Evolutionary conservation across 2,888 invertebrate genomes (phyloP).

Genomic region (Chymomyza caudatula): DNA sequence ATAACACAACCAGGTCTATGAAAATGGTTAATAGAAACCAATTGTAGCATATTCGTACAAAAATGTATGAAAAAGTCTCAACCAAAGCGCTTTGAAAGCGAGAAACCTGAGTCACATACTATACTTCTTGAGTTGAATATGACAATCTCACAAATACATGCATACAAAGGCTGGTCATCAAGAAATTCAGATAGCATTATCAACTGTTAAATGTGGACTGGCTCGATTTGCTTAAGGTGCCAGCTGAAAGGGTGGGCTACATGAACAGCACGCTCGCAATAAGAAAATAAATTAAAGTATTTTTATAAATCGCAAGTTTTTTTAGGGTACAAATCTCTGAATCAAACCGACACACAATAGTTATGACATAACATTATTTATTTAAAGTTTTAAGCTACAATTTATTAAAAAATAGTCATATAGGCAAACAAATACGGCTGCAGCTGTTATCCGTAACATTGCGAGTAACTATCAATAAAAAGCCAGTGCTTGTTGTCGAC

Average conservation of each 20-base stretch:
- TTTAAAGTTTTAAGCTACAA: neutral
- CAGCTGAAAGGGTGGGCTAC: neutral
- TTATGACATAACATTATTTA: neutral
- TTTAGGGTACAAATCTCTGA: neutral
- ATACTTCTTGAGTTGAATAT: neutral
- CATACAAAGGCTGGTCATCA: neutral
- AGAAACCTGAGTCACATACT: neutral
- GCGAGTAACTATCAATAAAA: neutral
- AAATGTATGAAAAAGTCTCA: neutral
- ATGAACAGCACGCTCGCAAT: too few species aligned
- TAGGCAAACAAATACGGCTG: too few species aligned
- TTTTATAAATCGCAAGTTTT: neutral
- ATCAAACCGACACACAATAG: constrained; percentile 5
- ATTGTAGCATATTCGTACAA: neutral
- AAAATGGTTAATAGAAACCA: neutral
- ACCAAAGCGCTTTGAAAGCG: neutral
- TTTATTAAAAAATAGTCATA: neutral
- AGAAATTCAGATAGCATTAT: neutral
- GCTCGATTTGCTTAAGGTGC: neutral
- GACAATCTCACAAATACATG: neutral
- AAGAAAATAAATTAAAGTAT: neutral
- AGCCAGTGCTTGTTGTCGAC: constrained; percentile 34
- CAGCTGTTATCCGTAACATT: neutral
- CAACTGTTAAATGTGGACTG: neutral
- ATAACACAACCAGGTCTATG: neutral